Base-by-base conservation (phyloP, 2,888 invertebrate genomes). In the Timema cristinae region DNA sequence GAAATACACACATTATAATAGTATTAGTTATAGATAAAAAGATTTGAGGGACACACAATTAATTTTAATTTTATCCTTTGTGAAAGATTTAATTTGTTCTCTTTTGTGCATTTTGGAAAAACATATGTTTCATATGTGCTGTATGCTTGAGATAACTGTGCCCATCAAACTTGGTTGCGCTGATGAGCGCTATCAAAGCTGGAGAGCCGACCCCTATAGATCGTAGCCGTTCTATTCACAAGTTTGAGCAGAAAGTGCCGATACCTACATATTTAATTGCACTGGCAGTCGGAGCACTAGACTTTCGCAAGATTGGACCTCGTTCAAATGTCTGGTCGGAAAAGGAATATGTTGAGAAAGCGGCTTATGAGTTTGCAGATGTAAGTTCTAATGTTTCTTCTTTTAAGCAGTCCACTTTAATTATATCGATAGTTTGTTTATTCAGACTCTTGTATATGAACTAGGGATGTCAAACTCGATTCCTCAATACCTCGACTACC, bases 191-290 rank as follows among this genome's bases (percentile, higher is more conserved):
- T 0, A 80, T 93, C 7, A 84, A 89, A 7, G 82, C 85, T 0
- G 86, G 83, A 0, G 81, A 83, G 10, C 83, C 83, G 69, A 77
- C 80, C 49, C 77, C 80, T 50, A 79, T 80, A 15, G 81, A 79
- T 7, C 84, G 82, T 15, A 79, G 80, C 6, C 85, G 83, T 47
- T 86, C 82, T 74, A 81, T 86, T 0, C 85, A 83, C 76, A 81
- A 80, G 13, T 97, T 95, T 81, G 82, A 85, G 13, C 93, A 93
- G 80, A 87, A 89, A 8, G 88, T 96, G 69, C 93, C 95, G 0
- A 90, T 97, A 77, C 96, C 96, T 0, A 89, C 94, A 0, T 98
- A 98, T 80, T 84, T 98, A 70, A 86, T 97, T 67, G 97, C 97
- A 0, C 88, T 98, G 71, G 97, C 93, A 0, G 92, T 92, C 47